Conservation (phyloP, 2,113 vertebrate genomes). For the Zosterops japonicus region DNA sequence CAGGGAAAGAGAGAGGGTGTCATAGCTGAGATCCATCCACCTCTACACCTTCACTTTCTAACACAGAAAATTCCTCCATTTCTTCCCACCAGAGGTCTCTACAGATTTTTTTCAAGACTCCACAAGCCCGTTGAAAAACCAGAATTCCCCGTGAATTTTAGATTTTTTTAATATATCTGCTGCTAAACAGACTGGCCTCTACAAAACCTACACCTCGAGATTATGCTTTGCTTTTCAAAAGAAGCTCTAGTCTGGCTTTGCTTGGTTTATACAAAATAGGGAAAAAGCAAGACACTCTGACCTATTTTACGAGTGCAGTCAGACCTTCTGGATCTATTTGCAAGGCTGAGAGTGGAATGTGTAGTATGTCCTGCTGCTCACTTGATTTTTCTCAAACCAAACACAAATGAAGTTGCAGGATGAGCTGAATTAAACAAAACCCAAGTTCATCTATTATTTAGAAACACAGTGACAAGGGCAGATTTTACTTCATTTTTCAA, state of each 20-base stretch:
- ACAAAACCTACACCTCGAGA: neutral
- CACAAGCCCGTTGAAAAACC: neutral
- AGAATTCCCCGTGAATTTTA: neutral
- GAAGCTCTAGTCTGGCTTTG: neutral
- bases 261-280: neutral
- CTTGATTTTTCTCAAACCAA: neutral
- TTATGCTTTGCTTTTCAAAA: neutral
- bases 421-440: slow-evolving; percentile 21
- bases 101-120: neutral
- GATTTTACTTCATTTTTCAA: neutral
- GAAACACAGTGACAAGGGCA: neutral
- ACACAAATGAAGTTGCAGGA: neutral
- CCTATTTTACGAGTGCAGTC: neutral
- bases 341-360: neutral
- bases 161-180: neutral
- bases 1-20: neutral
- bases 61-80: neutral
- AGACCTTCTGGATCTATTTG: neutral
- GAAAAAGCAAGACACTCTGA: neutral
- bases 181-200: neutral
- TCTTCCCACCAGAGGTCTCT: slow-evolving; percentile 14
- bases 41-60: neutral
- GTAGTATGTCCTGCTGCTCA: neutral
- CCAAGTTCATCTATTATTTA: slow-evolving; percentile 10
- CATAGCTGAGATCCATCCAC: neutral